Conservation (phyloP, 1,140 invertebrate genomes). For the Thalassaphorura encarpata region DNA sequence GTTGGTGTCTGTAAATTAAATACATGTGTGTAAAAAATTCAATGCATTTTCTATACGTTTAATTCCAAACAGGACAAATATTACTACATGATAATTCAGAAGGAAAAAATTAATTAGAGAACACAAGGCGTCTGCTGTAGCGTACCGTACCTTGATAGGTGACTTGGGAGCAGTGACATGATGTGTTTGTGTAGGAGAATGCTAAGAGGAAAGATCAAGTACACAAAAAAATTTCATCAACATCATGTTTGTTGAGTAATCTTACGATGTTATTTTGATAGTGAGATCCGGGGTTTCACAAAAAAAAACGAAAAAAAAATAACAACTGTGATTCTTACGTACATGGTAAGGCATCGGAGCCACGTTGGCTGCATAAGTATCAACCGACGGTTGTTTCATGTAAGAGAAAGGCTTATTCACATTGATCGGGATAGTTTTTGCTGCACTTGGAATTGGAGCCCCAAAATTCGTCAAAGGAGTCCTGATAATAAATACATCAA, state of each 20-base stretch:
- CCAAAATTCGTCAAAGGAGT: too few species aligned
- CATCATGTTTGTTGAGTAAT: too few species aligned
- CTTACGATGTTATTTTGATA: too few species aligned
- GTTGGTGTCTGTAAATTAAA: background rate
- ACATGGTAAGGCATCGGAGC: conserved; percentile 39
- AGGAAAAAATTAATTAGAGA: too few species aligned
- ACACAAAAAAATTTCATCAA: background rate
- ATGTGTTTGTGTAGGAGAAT: conserved; percentile 15
- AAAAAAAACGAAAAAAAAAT: background rate
- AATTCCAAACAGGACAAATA: too few species aligned
- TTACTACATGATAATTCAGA: too few species aligned
- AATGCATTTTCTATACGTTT: too few species aligned
- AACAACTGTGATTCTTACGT: conserved; percentile 25
- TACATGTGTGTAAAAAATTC: too few species aligned
- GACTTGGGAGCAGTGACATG: conserved; percentile 25
- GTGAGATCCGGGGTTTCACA: background rate
- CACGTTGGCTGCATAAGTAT: conserved; percentile 34
- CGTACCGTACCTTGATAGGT: conserved; percentile 9
- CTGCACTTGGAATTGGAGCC: too few species aligned
- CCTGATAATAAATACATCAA: too few species aligned
- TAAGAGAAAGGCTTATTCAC: conserved; percentile 16
- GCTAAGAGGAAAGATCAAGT: conserved; percentile 3
- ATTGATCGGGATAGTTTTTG: background rate
- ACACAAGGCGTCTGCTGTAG: too few species aligned
- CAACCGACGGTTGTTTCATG: background rate